A percentile compares a stretch with the other conserved stretches of the same genome.
phyloP scores from a whole-genome alignment of 2,113 vertebrate species.

The Daubentonia madagascariensis region DNA sequence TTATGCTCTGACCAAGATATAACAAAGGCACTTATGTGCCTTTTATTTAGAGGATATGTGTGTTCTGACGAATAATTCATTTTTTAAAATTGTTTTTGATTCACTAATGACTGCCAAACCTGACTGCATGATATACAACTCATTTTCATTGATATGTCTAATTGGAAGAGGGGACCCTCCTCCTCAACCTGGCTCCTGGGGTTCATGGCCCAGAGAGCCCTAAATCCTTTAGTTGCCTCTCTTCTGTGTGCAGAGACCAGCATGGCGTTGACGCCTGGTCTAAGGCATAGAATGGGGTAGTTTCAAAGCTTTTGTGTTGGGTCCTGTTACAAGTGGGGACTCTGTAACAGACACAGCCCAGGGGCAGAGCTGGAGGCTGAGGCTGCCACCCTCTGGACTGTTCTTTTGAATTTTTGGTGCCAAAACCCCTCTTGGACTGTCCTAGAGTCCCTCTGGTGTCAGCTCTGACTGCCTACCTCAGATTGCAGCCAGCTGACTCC shows the following conservation, averaged over 20 bases:
- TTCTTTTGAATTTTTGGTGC: background rate
- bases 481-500: background rate
- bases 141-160: background rate
- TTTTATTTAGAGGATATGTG: background rate
- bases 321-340: background rate
- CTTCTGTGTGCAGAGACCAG: rapidly evolving
- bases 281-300: too few species aligned
- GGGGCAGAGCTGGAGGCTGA: background rate
- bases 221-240: too few species aligned
- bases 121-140: background rate
- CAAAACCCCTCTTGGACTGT: background rate
- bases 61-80: background rate
- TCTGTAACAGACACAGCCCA: background rate
- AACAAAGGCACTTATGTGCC: background rate
- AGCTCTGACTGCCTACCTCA: background rate
- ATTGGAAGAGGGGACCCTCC: background rate
- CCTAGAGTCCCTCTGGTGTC: background rate
- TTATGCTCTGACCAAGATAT: background rate
- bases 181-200: background rate
- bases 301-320: background rate
- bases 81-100: background rate
- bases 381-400: background rate
- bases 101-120: background rate
- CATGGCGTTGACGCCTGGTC: background rate
- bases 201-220: too few species aligned